A percentile compares a stretch with the other conserved stretches of the same genome.
Conservation (phyloP, 35 echinoderm and acorn worm genomes). For the Anneissia japonica region DNA sequence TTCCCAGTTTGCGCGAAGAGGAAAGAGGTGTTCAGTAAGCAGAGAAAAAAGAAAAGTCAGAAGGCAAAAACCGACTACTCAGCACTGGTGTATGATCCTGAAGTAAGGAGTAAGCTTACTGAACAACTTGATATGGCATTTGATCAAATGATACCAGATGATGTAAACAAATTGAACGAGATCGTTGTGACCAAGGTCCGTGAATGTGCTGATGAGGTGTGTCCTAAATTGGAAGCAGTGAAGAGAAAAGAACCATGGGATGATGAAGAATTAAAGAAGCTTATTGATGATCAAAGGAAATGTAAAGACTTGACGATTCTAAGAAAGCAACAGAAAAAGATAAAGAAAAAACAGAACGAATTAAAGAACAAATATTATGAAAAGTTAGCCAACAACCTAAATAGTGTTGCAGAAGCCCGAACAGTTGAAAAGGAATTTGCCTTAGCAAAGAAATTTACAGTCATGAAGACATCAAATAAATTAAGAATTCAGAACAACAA, state of each 20-base stretch:
- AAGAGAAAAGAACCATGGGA: conserved; percentile 1
- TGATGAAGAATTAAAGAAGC: not conserved
- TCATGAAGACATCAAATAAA: not conserved
- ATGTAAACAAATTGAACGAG: no score
- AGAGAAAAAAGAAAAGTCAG: no score
- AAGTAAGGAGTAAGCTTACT: no score
- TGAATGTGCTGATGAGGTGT: not conserved
- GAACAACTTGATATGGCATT: no score
- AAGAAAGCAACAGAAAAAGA: not conserved
- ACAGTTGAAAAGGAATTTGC: not conserved
- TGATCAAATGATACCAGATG: no score
- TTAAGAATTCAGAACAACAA: not conserved
- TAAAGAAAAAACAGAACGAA: not conserved
- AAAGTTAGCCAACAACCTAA: not conserved
- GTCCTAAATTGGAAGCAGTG: not conserved
- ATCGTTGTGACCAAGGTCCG: no score
- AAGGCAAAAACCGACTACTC: no score
- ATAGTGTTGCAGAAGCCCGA: not conserved
- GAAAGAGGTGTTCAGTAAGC: no score
- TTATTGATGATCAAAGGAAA: not conserved
- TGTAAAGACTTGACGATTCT: not conserved
- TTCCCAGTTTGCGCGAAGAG: no score
- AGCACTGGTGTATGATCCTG: no score
- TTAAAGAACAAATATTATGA: conserved; percentile 2
- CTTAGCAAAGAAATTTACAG: conserved; percentile 1